Evolutionary conservation across 2,888 invertebrate genomes (phyloP).

Genomic region (Trichopoda pennipes): DNA sequence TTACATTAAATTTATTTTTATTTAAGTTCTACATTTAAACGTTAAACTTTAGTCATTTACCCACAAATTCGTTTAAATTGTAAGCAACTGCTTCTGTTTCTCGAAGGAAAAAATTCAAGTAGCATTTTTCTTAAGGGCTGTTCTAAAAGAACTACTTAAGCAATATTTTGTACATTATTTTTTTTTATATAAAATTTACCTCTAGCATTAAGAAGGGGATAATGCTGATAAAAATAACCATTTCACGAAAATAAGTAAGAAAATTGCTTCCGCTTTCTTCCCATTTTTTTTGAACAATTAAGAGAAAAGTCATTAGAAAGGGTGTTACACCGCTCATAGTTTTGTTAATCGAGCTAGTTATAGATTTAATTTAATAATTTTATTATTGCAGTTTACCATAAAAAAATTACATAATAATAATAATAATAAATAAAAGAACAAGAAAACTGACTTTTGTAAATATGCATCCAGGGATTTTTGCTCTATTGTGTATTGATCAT

Average conservation of each 20-base stretch:
- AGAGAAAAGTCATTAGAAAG: too few species aligned
- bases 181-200: slow-evolving; percentile 14
- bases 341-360: too few species aligned
- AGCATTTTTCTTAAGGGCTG: neutral
- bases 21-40: neutral
- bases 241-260: neutral
- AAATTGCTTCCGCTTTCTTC: neutral
- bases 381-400: too few species aligned
- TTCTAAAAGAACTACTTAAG: slow-evolving; percentile 2
- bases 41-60: slow-evolving; percentile 25
- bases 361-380: too few species aligned
- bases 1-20: slow-evolving; percentile 2
- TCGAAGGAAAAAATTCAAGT: slow-evolving; percentile 2
- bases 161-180: slow-evolving; percentile 15
- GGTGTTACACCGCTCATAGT: too few species aligned
- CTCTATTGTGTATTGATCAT: too few species aligned
- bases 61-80: neutral
- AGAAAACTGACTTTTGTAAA: too few species aligned
- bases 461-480: too few species aligned
- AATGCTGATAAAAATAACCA: neutral
- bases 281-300: too few species aligned
- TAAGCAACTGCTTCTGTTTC: neutral
- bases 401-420: too few species aligned
- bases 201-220: neutral
- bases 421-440: too few species aligned